Evolutionary conservation across 2,888 invertebrate genomes (phyloP), one percentile per base, ranked within the genome.

Genomic region (Neoitamus cyanurus): DNA sequence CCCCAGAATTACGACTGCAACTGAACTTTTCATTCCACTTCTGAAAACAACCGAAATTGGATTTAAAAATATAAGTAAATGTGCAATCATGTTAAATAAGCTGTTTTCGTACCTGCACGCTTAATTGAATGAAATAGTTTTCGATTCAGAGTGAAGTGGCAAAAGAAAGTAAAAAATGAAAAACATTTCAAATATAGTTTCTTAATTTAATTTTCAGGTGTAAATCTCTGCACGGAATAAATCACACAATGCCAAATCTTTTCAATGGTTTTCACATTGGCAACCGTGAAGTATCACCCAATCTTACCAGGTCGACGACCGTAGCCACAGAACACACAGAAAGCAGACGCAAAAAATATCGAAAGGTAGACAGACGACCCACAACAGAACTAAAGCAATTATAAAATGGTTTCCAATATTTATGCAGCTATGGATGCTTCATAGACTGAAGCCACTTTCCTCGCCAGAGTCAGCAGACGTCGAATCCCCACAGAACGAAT

Each of bases 401-500:
- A 25, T 9, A 58, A 25, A 4, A 25, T 11, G 15, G 13, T 37
- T 77, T 46, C 2, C 25, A 42, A 42, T 77, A 37, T 34, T 72
- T 73, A 28, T 48, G 3, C 31, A 86, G 86, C 69, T 84, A 9
- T 86, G 86, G 86, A 31, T 86, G 31, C 46, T 86, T 20, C 75
- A 84, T 13, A 84, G 72, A 82, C 46, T 85, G 13, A 58, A 78
- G 37, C 48, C 85, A 3, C 37, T 37, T 5, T 48, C 85, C 11
- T 75, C 85, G 20, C 82, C 84, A 6, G 84, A 68, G 36, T 11
- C 69, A 5, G 34, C 11, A 5, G 84, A 85, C 37, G 69, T 69
- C 13, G 83, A 84, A 48, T 48, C 42, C 4, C 46, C 75, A 25
- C 20, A 30, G 5, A 84, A 92, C 0, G 94, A 94, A 88, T 88